A percentile compares a stretch with the other conserved stretches of the same genome.
These are phyloP conservation scores for Sebastes trivittatus DNA, from an alignment of 2,797 vertebrate species.

Conservation along the genomic window DNA sequence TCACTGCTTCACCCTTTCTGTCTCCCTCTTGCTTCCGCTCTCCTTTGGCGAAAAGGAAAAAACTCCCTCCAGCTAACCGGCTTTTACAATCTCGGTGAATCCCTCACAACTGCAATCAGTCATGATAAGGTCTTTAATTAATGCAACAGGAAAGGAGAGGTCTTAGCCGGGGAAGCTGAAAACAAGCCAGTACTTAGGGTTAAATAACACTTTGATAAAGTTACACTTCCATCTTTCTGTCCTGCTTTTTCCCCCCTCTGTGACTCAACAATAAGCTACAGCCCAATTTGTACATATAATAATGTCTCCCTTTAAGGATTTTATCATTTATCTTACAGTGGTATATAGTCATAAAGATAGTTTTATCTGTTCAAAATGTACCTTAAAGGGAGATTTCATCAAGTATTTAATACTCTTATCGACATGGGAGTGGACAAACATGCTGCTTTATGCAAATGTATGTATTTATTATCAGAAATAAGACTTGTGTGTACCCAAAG, in stretches of 20 bases:
- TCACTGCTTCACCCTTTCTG: conserved; percentile 62
- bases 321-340: background rate
- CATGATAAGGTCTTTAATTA: conserved; percentile 80
- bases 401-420: too few species aligned
- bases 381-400: background rate
- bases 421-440: rapidly evolving
- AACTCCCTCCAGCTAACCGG: conserved; percentile 65
- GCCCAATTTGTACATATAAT: conserved; percentile 7
- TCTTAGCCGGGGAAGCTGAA: conserved; percentile 65
- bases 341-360: background rate
- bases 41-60: conserved; percentile 36
- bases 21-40: conserved; percentile 57
- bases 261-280: conserved; percentile 30
- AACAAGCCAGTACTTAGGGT: conserved; percentile 69
- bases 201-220: conserved; percentile 72
- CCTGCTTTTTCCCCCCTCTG: background rate
- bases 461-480: too few species aligned
- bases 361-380: background rate
- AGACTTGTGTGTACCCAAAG: rapidly evolving
- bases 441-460: too few species aligned
- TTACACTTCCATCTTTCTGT: conserved; percentile 53
- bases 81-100: conserved; percentile 79
- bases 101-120: conserved; percentile 82
- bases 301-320: background rate
- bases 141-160: conserved; percentile 79